Evolutionary conservation across 2,888 invertebrate species (phyloP), one percentile per base, ranked within the genome.

Genomic region (Tenthredo distinguenda): DNA sequence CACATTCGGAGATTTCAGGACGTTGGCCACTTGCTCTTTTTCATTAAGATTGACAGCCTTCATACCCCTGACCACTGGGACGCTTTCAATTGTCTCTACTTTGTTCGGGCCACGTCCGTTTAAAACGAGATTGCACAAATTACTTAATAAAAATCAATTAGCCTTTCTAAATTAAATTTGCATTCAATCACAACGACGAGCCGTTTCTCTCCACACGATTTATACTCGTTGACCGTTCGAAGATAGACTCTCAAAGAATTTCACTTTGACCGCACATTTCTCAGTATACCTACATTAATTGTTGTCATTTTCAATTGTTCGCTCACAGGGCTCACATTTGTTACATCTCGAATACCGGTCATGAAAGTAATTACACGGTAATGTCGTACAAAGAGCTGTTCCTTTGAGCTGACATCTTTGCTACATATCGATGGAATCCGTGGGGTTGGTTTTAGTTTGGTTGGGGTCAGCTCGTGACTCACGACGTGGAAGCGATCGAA

Each of bases 101-200:
- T 77, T 77, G 77, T 77, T 55, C 77, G 47, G 50, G 31, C 55
- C 77, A 43, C 62, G 81, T 81, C 81, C 81, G 81, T 81, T 81
- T 81, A 21, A 65, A 62, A 81, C 37, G 81, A 40, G 58, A 81
- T 81, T 62, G 81, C 62, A 81, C 81, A 81, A 81, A 62, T 81
- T 81, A 81, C 81, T 81, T 81, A 81, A 81, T 81, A 81, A 81
- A 81, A 81, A 62, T 81, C 81, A 81, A 81, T 81, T 62, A 81
- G 37, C 43, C 81, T 81, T 81, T 81, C 81, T 65, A 65, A 81
- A 81, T 65, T 62, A 62, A 81, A 81, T 81, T 81, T 65, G 81
- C 81, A 81, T 81, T 62, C 43, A 55, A 81, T 81, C 65, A 43
- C 26, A 62, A 81, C 40, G 37, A 26, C 81, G 18, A 18, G 34